Percentiles rank a stretch among this genome's conserved stretches.
phyloP scores from a whole-genome alignment of 2,888 invertebrate genomes.

The Willowsia nigromaculata region DNA sequence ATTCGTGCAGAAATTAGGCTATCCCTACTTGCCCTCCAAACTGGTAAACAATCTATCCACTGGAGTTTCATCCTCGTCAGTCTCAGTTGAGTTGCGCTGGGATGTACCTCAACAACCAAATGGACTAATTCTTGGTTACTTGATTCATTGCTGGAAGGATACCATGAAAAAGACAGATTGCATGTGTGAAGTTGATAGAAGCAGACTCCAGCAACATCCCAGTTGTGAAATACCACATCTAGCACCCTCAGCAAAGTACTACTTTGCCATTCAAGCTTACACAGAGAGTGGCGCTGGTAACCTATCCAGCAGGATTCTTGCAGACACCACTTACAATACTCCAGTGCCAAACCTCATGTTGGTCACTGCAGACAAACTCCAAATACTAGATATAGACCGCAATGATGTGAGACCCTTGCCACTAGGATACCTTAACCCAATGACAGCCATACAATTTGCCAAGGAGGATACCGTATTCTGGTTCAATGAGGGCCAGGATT shows the following conservation, averaged over 20 bases:
- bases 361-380: slow-evolving; percentile 87
- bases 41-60: slow-evolving; percentile 70
- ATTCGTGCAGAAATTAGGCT: slow-evolving; percentile 82
- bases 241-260: slow-evolving; percentile 67
- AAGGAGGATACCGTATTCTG: slow-evolving; percentile 86
- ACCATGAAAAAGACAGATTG: slow-evolving; percentile 67
- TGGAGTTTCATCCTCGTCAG: slow-evolving; percentile 72
- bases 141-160: slow-evolving; percentile 86
- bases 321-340: slow-evolving; percentile 84
- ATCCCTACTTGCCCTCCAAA: slow-evolving; percentile 74
- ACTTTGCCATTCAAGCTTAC: slow-evolving; percentile 87
- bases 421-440: slow-evolving; percentile 69
- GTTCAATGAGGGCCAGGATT: slow-evolving; percentile 89
- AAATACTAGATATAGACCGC: slow-evolving; percentile 88
- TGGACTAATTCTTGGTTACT: slow-evolving; percentile 88
- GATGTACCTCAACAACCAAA: slow-evolving; percentile 87
- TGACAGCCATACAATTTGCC: slow-evolving; percentile 71
- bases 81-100: slow-evolving; percentile 88
- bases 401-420: slow-evolving; percentile 79
- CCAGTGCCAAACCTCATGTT: slow-evolving; percentile 90
- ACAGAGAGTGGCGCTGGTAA: slow-evolving; percentile 89
- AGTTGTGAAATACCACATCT: slow-evolving; percentile 73
- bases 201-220: slow-evolving; percentile 28
- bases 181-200: slow-evolving; percentile 66
- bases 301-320: slow-evolving; percentile 85